A percentile compares a stretch with the other conserved stretches of the same genome.
Evolutionary conservation across 2,888 invertebrate genomes (phyloP).

Genomic region (Microctonus brassicae): DNA sequence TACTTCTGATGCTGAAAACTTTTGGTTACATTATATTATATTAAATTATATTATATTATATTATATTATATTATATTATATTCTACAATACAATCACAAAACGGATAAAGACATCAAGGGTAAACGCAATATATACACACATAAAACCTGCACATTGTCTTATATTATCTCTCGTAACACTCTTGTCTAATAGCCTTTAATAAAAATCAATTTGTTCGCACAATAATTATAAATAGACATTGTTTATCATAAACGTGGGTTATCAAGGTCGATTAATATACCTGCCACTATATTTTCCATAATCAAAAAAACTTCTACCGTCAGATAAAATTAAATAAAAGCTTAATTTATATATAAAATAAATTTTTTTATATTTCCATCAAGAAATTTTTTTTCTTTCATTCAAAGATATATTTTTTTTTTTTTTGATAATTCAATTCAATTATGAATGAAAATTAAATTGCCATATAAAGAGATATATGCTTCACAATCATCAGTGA

Average conservation of each 20-base stretch:
- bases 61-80: neutral
- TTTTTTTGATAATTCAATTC: neutral
- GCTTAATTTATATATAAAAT: too few species aligned
- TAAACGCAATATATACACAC: neutral
- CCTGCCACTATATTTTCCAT: neutral
- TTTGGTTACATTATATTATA: too few species aligned
- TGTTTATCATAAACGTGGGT: neutral
- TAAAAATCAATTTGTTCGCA: neutral
- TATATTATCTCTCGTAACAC: too few species aligned
- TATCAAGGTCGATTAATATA: neutral
- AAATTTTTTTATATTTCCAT: too few species aligned
- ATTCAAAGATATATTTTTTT: too few species aligned
- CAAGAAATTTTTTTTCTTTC: too few species aligned
- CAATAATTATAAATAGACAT: neutral
- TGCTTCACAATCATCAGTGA: too few species aligned
- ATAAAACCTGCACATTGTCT: neutral
- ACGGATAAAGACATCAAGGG: neutral
- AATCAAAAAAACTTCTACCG: neutral
- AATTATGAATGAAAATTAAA: neutral
- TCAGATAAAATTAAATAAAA: neutral
- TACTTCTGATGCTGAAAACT: too few species aligned
- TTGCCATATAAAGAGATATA: neutral
- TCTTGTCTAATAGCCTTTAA: neutral
- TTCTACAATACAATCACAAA: neutral
- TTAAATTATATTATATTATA: neutral